Conservation (phyloP, 2,888 invertebrate genomes). For the Lochmaea capreae region DNA sequence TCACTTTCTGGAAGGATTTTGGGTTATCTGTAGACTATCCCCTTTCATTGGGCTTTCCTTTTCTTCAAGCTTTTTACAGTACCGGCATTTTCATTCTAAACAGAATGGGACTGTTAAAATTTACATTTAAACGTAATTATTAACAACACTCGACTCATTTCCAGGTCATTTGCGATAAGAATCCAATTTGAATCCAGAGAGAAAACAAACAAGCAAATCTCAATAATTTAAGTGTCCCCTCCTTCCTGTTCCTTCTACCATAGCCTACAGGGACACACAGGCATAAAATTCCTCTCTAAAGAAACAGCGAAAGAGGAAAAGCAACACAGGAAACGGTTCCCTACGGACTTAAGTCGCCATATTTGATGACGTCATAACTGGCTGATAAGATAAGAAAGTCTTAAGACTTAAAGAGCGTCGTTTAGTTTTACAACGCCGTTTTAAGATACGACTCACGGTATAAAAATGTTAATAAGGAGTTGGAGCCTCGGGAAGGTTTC, state of each 20-base stretch:
- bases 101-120: background rate
- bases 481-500: constrained; percentile 26
- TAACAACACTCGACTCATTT: constrained; percentile 20
- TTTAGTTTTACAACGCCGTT: constrained; percentile 63
- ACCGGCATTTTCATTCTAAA: too few relatives aligned
- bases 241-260: background rate
- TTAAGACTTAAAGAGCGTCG: constrained; percentile 62
- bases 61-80: too few relatives aligned
- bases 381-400: constrained; percentile 65
- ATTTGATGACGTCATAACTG: constrained; percentile 64
- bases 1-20: too few relatives aligned
- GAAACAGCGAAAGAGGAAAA: constrained; percentile 34
- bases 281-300: constrained; percentile 32
- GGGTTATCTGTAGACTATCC: too few relatives aligned
- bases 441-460: constrained; percentile 51
- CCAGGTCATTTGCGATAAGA: constrained; percentile 32
- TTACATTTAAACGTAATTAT: constrained; percentile 17
- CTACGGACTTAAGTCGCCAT: constrained; percentile 57
- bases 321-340: constrained; percentile 45
- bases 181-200: constrained; percentile 26
- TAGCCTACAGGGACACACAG: constrained; percentile 21
- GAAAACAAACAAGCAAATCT: constrained; percentile 34
- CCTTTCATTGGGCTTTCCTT: too few relatives aligned
- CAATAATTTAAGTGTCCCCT: constrained; percentile 11
- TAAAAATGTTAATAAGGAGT: constrained; percentile 53